Evolutionary conservation across 2,113 vertebrate species (phyloP), one percentile per base, ranked within the genome.

Genomic region (Thunnus maccoyii): DNA sequence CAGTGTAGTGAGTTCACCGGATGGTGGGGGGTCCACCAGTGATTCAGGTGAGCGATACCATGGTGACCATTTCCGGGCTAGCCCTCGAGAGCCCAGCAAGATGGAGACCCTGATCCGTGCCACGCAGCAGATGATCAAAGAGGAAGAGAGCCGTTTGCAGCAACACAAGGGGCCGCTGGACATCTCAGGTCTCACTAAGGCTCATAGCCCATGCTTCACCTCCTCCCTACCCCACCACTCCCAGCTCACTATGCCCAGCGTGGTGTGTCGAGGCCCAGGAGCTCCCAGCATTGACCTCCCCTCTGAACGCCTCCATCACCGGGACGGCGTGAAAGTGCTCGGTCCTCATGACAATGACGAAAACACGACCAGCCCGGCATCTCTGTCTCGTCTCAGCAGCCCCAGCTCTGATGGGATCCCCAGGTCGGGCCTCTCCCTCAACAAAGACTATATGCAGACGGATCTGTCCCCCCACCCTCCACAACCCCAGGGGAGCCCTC

Each of bases 121-220:
- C 41, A 99, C 98, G 1, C 98, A 99, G 93, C 98, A 99, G 92
- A 99, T 99, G 98, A 99, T 99, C 95, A 99, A 99, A 94, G 98
- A 99, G 88, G 98, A 99, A 88, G 98, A 99, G 93, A 99, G 86
- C 89, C 96, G 98, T 22, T 91, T 99, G 65, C 97, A 99, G 90
- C 92, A 98, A 56, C 95, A 96, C 87, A 99, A 99, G 93, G 92
- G 91, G 58, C 0, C 86, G 1, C 48, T 93, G 55, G 95, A 96
- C 3, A 93, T 97, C 61, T 97, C 97, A 0, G 97, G 97, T 68
- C 95, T 96, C n/a, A 92, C 95, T 68, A 99, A 99, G 91, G 96
- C 96, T 62, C 98, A 98, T 13, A 81, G 96, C 44, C 91, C 97
- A 57, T 98, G 96, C 91, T 99, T 97, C 92, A 88, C 94, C 58